Evolutionary conservation across 1,140 invertebrate genomes (phyloP).

Genomic region (Metaphire vulgaris): DNA sequence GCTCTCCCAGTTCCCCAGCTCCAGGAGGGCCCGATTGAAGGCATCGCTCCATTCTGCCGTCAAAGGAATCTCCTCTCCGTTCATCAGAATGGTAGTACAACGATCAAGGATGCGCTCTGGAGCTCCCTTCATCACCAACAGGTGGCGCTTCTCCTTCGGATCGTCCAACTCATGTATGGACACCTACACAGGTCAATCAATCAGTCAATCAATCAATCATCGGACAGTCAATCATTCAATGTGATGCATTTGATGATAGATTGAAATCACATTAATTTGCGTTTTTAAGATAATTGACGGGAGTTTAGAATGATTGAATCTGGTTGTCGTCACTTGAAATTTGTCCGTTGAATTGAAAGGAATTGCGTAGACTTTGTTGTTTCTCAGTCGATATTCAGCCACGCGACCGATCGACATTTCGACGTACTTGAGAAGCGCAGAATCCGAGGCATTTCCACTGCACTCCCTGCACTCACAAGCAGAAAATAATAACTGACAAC

Average conservation of each 20-base stretch:
- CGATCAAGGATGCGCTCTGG: constrained; percentile 95
- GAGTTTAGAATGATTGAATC: background rate
- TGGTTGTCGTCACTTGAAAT: constrained; percentile 68
- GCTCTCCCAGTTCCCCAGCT: constrained; percentile 67
- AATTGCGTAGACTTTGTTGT: constrained; percentile 94
- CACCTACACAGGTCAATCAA: constrained; percentile 38
- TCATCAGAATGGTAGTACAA: constrained; percentile 90
- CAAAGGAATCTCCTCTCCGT: constrained; percentile 71
- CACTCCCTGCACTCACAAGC: constrained; percentile 56
- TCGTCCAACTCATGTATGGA: constrained; percentile 79
- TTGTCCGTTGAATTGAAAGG: constrained; percentile 99
- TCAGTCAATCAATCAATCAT: background rate
- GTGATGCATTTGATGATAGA: background rate
- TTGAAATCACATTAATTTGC: background rate
- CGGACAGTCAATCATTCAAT: background rate
- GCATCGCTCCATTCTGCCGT: constrained; percentile 23
- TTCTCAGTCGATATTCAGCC: constrained; percentile 74
- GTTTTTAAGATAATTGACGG: no score
- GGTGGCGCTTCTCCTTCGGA: constrained; percentile 76
- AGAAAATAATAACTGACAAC: background rate
- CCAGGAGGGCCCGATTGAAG: constrained; percentile 71
- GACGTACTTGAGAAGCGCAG: constrained; percentile 91
- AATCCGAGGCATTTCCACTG: constrained; percentile 82
- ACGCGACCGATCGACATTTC: constrained; percentile 89
- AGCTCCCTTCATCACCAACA: constrained; percentile 99